Base-by-base conservation (phyloP, 2,113 vertebrate genomes). In the Porphyrio hochstetteri region DNA sequence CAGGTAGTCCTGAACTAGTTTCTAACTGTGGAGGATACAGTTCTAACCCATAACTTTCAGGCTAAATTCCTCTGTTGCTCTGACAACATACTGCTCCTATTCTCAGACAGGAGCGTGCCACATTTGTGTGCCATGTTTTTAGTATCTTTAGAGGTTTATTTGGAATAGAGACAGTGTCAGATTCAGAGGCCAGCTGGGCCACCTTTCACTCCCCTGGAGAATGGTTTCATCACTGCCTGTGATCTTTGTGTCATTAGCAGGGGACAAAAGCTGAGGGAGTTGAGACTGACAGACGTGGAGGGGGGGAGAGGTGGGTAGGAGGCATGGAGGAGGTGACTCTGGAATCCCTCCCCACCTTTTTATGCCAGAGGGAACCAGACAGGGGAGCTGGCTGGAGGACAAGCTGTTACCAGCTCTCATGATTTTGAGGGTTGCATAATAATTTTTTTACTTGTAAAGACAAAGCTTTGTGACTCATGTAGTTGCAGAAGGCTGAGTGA, bases 371-470 rank as follows among this genome's bases (percentile, higher is more conserved):
- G 42, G 56, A 91, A 82, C 10, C 33, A 85, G 56, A 76, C 52
- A 87, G 65, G 35, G 48, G 84, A 82, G 44, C 29, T 91, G 91
- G 74, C 42, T 71, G 61, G 69, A 93, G 77, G 29, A 87, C 65
- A 92, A 57, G 71, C 14, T 86, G 52, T 65, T 91, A 91, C 6
- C 44, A 68, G 17, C 42, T 82, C 72, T 84, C 38, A 60, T 40
- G 29, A 91, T 91, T 87, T 78, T 71, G 81, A 92, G 42, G 53
- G 61, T 44, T 82, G 64, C 48, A 28, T 57, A 95, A 84, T 84
- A 68, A 63, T 75, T 95, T 95, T 95, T 94, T 88, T 65, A n/a
- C n/a, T n/a, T 53, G 52, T 38, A 72, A 93, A 89, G 35, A 78
- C 35, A 93, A 71, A 71, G 69, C 65, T 93, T 75, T 91, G 64